These are phyloP conservation scores for Ecliptopera silaceata DNA, from an alignment of 2,888 invertebrate species.

Conservation along the genomic window DNA sequence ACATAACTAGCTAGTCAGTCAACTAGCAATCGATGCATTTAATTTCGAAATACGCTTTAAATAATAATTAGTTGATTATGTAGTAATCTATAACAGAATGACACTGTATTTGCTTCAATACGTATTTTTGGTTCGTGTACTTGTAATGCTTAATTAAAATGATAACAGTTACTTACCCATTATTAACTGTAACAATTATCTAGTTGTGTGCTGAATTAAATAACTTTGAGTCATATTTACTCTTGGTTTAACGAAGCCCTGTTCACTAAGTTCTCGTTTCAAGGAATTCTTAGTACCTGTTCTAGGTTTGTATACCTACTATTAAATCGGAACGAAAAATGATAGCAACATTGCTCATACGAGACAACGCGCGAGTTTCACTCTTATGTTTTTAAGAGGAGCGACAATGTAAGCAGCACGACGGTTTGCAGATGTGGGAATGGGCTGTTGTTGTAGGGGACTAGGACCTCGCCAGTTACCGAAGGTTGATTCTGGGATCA, in stretches of 20 bases:
- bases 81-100: background rate
- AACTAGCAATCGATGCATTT: background rate
- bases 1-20: background rate
- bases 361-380: slow-evolving; percentile 14
- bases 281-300: background rate
- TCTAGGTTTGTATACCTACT: background rate
- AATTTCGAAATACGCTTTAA: slow-evolving; percentile 1
- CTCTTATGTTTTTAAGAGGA: slow-evolving; percentile 14
- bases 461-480: background rate
- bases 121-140: background rate
- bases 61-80: slow-evolving; percentile 9
- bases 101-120: background rate
- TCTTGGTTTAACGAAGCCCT: too few species aligned
- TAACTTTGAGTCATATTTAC: too few species aligned
- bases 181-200: background rate
- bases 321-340: slow-evolving; percentile 9
- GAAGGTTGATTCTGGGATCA: background rate
- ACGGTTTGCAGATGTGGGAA: slow-evolving; percentile 5
- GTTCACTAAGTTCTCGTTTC: too few species aligned
- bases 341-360: background rate
- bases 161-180: background rate
- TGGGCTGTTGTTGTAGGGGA: background rate
- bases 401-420: slow-evolving; percentile 5
- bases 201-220: too few species aligned
- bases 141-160: background rate